Evolutionary conservation across 2,113 vertebrate species (phyloP).

Genomic region (Psittacula cyanocephala): DNA sequence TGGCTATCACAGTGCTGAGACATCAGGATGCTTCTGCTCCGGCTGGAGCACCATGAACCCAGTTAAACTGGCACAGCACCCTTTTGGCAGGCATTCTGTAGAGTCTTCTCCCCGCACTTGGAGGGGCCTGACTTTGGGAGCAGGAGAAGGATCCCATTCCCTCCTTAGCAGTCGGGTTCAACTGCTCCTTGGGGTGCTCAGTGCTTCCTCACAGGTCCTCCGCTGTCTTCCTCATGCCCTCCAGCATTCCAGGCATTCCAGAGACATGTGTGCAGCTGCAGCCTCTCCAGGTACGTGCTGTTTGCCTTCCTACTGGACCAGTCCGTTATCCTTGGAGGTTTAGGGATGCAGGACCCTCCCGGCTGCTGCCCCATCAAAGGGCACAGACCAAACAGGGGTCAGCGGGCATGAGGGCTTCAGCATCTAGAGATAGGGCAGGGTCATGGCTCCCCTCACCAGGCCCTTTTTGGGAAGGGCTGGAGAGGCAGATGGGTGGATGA

Average conservation of each 20-base stretch:
- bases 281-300: accelerated
- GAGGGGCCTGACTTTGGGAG: neutral
- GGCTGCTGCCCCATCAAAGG: accelerated
- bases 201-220: neutral
- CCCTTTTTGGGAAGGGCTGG: neutral
- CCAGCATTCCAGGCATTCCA: neutral
- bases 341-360: neutral
- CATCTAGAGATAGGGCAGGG: neutral
- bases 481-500: neutral
- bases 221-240: accelerated
- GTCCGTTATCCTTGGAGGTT: accelerated
- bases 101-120: neutral
- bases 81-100: neutral
- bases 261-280: no score
- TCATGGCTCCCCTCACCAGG: accelerated
- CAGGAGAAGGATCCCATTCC: neutral
- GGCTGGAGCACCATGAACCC: neutral
- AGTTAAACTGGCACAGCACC: accelerated
- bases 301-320: neutral
- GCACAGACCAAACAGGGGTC: neutral
- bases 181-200: neutral
- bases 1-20: accelerated
- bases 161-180: neutral
- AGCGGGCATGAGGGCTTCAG: accelerated
- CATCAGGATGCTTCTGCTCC: accelerated